Evolutionary conservation across 1,140 invertebrate genomes (phyloP).

Genomic region (Orius insidiosus): DNA sequence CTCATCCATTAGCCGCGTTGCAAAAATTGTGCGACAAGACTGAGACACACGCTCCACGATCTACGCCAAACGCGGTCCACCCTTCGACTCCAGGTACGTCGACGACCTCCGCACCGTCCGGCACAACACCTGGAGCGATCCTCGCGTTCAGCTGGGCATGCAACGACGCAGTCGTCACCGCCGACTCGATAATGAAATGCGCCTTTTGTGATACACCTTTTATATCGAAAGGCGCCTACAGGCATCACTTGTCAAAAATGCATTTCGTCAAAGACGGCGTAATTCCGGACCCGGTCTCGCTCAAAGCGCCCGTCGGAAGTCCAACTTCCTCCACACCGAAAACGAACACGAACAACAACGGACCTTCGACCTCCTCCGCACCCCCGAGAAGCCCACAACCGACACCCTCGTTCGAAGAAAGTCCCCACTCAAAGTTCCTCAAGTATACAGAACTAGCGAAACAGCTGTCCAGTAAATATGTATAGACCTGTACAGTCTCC

Average conservation of each 20-base stretch:
- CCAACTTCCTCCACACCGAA: slow-evolving; percentile 17
- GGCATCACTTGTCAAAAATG: slow-evolving; percentile 91
- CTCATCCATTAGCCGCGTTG: slow-evolving; percentile 76
- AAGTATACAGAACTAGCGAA: slow-evolving; percentile 94
- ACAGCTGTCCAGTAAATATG: slow-evolving; percentile 89
- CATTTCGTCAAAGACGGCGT: slow-evolving; percentile 89
- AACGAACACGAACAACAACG: slow-evolving; percentile 17
- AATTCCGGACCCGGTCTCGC: slow-evolving; percentile 47
- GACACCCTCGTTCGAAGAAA: slow-evolving; percentile 57
- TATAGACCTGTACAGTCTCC: slow-evolving; percentile 33
- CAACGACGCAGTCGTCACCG: slow-evolving; percentile 72
- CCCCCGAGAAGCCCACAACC: slow-evolving; percentile 28
- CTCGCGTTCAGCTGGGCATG: slow-evolving; percentile 86
- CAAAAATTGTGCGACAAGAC: slow-evolving; percentile 92
- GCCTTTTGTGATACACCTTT: slow-evolving; percentile 92
- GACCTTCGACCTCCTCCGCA: slow-evolving; percentile 21
- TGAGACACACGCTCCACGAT: slow-evolving; percentile 41
- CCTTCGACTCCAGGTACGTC: slow-evolving; percentile 19
- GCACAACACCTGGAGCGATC: slow-evolving; percentile 57
- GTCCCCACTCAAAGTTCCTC: slow-evolving; percentile 87
- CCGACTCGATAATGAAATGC: slow-evolving; percentile 83
- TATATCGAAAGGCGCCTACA: slow-evolving; percentile 89
- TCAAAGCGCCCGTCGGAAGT: slow-evolving; percentile 28
- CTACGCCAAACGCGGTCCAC: slow-evolving; percentile 10
- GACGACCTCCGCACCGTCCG: slow-evolving; percentile 23